phyloP scores from a whole-genome alignment of 2,888 invertebrate species.

The Lathronympha strigana region DNA sequence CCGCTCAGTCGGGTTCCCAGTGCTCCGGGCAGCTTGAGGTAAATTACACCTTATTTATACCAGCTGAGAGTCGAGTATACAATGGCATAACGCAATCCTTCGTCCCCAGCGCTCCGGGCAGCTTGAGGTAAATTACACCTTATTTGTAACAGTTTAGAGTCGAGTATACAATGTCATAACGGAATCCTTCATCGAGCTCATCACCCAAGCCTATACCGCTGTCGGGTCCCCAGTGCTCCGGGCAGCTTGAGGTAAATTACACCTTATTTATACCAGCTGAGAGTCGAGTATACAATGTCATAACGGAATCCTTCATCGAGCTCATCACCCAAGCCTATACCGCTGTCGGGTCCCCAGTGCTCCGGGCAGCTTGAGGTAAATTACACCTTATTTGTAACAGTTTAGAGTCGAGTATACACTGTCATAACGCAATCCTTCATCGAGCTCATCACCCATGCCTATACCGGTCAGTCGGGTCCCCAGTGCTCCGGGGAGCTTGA shows the following conservation, averaged over 20 bases:
- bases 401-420: slow-evolving; percentile 44
- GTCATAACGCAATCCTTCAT: slow-evolving; percentile 82
- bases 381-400: neutral
- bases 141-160: neutral
- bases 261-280: neutral
- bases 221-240: slow-evolving; percentile 89
- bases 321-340: slow-evolving; percentile 65
- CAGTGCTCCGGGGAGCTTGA: slow-evolving; percentile 90
- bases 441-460: slow-evolving; percentile 67
- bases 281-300: slow-evolving; percentile 56
- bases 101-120: no score
- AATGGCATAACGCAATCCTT: slow-evolving; percentile 81
- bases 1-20: slow-evolving; percentile 88
- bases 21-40: slow-evolving; percentile 91
- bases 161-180: slow-evolving; percentile 66
- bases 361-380: slow-evolving; percentile 90
- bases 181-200: slow-evolving; percentile 79
- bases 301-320: slow-evolving; percentile 82
- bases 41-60: slow-evolving; percentile 49
- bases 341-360: slow-evolving; percentile 88
- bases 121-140: neutral
- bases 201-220: slow-evolving; percentile 71
- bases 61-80: neutral
- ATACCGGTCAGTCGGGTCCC: slow-evolving; percentile 85
- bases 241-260: slow-evolving; percentile 88